Evolutionary conservation across 2,888 invertebrate species (phyloP).

Genomic region (Pecten maximus): DNA sequence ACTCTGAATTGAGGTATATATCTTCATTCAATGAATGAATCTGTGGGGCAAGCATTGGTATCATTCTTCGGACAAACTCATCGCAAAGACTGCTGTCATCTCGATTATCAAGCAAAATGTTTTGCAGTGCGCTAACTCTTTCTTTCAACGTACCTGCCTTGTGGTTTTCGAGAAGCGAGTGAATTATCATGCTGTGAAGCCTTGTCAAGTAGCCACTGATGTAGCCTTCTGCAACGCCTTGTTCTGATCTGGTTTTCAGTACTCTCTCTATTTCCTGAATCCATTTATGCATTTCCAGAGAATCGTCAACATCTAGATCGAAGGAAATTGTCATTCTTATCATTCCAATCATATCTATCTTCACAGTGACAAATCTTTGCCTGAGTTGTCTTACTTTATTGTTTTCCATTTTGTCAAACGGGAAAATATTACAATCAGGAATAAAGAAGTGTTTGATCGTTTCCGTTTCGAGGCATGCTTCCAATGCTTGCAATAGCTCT

Average conservation of each 20-base stretch:
- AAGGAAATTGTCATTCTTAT: neutral
- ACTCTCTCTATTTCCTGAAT: neutral
- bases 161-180: conserved; percentile 48
- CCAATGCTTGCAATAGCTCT: conserved; percentile 27
- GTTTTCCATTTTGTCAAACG: conserved; percentile 40
- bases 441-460: conserved; percentile 45
- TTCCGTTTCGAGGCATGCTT: conserved; percentile 16
- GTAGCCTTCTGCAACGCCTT: conserved; percentile 27
- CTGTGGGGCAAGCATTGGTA: conserved; percentile 41
- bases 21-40: neutral
- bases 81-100: neutral
- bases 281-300: neutral
- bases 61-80: conserved; percentile 39
- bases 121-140: conserved; percentile 19
- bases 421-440: conserved; percentile 49
- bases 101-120: neutral
- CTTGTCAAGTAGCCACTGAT: conserved; percentile 47
- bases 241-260: neutral
- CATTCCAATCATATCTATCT: neutral
- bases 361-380: neutral
- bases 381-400: neutral
- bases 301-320: conserved; percentile 13
- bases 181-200: conserved; percentile 41
- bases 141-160: neutral
- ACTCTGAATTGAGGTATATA: neutral